These are phyloP conservation scores for Percopsis transmontana DNA, from an alignment of 2,113 vertebrate genomes.

Conservation along the genomic window DNA sequence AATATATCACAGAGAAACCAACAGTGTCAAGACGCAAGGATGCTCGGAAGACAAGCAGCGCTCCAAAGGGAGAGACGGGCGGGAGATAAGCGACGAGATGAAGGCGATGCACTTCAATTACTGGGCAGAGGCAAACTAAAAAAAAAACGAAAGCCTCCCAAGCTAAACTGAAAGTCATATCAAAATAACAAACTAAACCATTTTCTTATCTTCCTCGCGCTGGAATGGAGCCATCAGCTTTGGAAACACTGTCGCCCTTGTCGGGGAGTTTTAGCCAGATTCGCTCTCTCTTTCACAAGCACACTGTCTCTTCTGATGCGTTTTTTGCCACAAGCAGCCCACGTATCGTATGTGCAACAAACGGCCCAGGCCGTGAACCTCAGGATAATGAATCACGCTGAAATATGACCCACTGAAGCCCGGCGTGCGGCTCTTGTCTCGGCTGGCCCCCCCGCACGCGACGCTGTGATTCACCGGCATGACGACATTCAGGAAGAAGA, in stretches of 20 bases:
- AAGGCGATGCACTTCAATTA: constrained; percentile 69
- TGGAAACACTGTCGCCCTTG: constrained; percentile 41
- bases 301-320: not conserved
- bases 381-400: constrained; percentile 62
- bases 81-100: constrained; percentile 69
- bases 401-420: constrained; percentile 59
- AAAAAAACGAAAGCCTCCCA: constrained; percentile 44
- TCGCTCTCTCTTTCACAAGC: not conserved
- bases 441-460: constrained; percentile 6
- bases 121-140: constrained; percentile 55
- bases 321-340: constrained; percentile 57
- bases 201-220: constrained; percentile 2
- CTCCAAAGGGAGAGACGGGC: constrained; percentile 54
- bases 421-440: constrained; percentile 30
- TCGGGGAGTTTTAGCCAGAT: constrained; percentile 17
- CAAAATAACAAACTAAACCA: constrained; percentile 42
- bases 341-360: constrained; percentile 66
- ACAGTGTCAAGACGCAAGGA: constrained; percentile 56
- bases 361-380: constrained; percentile 57
- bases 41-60: constrained; percentile 47
- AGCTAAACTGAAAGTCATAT: constrained; percentile 41
- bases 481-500: constrained; percentile 34
- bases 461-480: constrained; percentile 34
- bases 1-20: constrained; percentile 69
- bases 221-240: constrained; percentile 56